Base-by-base conservation (phyloP, 2,797 vertebrate genomes). In the Catostomus latipinnis region DNA sequence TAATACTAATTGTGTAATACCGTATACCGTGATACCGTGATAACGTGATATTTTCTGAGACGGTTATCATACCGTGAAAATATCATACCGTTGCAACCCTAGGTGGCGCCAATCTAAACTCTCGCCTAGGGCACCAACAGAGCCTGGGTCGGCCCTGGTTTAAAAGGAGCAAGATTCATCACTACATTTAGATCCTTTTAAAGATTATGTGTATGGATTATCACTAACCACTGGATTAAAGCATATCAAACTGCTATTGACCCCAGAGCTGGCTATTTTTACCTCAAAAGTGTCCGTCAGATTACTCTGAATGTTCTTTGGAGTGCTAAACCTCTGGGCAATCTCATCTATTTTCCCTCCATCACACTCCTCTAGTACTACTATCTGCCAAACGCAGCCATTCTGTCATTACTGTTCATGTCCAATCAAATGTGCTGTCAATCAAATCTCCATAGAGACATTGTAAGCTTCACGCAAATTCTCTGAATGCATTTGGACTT, bases 351-450 rank as follows among this genome's bases (percentile, higher is more conserved):
- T 57, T 63, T 79, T 73, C 34, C 76, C 82, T 74, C 71, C 56
- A 58, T 57, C 53, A 60, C 18, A 52, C 49, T 66, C 74, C 56
- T 74, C 58, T 22, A 58, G 46, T 70, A 46, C 71, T 52, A 16
- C 71, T 65, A 62, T 34, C 53, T 78, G 49, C 54, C 62, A 65
- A 70, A 57, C 22, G 12, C 43, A 74, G 50, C 69, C n/a, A 48
- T 74, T 76, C 70, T 73, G 65, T 77, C 78, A 70, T 54, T 70
- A 48, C 14, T 77, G 34, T 66, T 84, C 65, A 78, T 71, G 65
- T 49, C 50, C 74, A 82, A 86, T 80, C 76, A 74, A 74, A 65
- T 56, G 61, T 43, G 57, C 46, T 62, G 78, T 65, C 70, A 82
- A 80, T 81, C 58, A 81, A 72, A 82, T 82, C 60, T 68, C 61